Evolutionary conservation across 2,797 vertebrate genomes (phyloP).

Genomic region (Argya squamiceps): DNA sequence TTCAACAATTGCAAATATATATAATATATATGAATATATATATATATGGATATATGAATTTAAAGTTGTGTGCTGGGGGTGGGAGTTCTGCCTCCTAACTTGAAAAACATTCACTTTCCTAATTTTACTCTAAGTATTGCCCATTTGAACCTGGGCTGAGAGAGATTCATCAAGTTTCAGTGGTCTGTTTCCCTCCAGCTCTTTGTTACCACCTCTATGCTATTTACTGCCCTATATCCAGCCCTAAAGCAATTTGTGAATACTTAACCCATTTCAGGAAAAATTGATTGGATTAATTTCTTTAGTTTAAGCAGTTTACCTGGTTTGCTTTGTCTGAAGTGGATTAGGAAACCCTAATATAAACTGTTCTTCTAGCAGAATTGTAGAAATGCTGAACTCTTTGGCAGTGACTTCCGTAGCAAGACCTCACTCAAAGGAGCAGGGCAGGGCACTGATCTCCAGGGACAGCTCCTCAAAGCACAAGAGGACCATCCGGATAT

Average conservation of each 20-base stretch:
- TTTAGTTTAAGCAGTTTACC: background rate
- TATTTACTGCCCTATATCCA: background rate
- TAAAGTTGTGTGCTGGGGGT: background rate
- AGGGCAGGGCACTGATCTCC: background rate
- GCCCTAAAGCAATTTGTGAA: background rate
- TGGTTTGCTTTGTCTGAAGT: background rate
- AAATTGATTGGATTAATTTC: background rate
- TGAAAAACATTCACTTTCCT: background rate
- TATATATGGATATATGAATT: background rate
- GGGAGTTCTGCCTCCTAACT: background rate
- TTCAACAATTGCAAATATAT: background rate
- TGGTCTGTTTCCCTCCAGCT: background rate
- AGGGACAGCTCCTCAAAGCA: background rate
- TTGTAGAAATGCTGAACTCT: background rate
- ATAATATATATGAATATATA: background rate
- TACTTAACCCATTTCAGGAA: background rate
- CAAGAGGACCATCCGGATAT: background rate
- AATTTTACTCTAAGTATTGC: background rate
- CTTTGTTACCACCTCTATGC: background rate
- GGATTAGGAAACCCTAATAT: background rate
- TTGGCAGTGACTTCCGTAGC: background rate
- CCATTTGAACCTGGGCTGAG: background rate
- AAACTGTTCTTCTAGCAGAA: slow-evolving; percentile 7
- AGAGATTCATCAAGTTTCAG: background rate
- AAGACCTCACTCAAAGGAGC: background rate